These are phyloP conservation scores for Haplotaxodon microlepis DNA, from an alignment of 2,113 vertebrate genomes.

Conservation along the genomic window DNA sequence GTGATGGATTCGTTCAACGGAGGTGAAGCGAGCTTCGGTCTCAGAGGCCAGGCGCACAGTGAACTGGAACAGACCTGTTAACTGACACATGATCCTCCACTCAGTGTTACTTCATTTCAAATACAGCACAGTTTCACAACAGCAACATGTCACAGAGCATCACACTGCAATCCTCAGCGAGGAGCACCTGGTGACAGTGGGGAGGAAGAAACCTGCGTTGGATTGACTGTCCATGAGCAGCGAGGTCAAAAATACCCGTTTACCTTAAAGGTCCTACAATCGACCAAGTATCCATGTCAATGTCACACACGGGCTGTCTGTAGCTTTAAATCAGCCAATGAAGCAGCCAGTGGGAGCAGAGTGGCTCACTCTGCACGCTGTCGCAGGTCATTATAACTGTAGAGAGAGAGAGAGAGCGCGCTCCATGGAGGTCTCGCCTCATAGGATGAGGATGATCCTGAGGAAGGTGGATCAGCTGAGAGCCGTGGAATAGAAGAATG, in stretches of 20 bases:
- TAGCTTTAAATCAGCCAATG: neutral
- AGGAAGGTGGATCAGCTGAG: neutral
- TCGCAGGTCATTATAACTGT: neutral
- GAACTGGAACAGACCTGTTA: constrained; percentile 93
- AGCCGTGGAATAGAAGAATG: neutral
- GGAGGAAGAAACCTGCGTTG: neutral
- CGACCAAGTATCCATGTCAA: rapidly evolving
- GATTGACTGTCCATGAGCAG: neutral
- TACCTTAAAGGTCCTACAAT: neutral
- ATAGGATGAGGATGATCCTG: rapidly evolving
- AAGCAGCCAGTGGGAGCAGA: neutral
- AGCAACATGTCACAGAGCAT: neutral
- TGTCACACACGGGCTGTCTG: neutral
- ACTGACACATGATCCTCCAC: constrained; percentile 42
- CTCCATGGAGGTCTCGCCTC: neutral
- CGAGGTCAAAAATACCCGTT: neutral
- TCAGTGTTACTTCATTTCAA: neutral
- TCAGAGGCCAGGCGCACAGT: constrained; percentile 89
- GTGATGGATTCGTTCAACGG: constrained; percentile 87
- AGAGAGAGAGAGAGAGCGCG: neutral
- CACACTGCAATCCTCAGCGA: neutral
- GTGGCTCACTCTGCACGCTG: neutral
- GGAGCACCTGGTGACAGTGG: neutral
- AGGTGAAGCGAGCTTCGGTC: constrained; percentile 93
- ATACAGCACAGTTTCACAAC: neutral